Evolutionary conservation across 2,888 invertebrate genomes (phyloP).

Genomic region (Esperia sulphurella): DNA sequence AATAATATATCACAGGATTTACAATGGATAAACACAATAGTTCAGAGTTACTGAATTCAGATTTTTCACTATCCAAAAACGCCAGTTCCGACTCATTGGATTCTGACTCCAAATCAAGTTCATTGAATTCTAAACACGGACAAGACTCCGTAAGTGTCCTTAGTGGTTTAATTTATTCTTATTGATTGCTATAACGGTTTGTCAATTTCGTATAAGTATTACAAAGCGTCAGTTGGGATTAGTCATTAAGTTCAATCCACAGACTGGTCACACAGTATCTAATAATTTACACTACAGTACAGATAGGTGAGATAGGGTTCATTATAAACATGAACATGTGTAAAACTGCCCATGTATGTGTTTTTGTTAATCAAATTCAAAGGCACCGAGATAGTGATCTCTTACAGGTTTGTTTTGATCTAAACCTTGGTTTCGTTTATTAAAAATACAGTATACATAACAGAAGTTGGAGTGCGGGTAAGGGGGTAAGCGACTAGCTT

Average conservation of each 20-base stretch:
- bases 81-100: conserved; percentile 89
- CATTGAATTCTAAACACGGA: conserved; percentile 90
- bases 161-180: conserved; percentile 70
- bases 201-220: conserved; percentile 51
- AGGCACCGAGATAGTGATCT: conserved; percentile 34
- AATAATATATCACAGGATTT: background rate
- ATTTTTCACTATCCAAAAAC: conserved; percentile 84
- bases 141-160: conserved; percentile 87
- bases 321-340: conserved; percentile 43
- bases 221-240: background rate
- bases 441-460: no score
- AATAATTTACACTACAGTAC: no score
- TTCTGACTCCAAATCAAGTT: conserved; percentile 92
- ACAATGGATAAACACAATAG: conserved; percentile 83
- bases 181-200: conserved; percentile 47
- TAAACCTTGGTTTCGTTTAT: no score
- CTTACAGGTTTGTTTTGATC: no score
- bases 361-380: conserved; percentile 62
- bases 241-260: background rate
- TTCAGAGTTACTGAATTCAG: conserved; percentile 82
- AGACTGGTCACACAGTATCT: no score
- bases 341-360: conserved; percentile 57
- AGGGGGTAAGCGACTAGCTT: no score
- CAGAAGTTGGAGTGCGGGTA: no score
- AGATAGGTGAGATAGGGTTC: conserved; percentile 1